Conservation (phyloP, 2,797 vertebrate genomes). For the Astyanax mexicanus region DNA sequence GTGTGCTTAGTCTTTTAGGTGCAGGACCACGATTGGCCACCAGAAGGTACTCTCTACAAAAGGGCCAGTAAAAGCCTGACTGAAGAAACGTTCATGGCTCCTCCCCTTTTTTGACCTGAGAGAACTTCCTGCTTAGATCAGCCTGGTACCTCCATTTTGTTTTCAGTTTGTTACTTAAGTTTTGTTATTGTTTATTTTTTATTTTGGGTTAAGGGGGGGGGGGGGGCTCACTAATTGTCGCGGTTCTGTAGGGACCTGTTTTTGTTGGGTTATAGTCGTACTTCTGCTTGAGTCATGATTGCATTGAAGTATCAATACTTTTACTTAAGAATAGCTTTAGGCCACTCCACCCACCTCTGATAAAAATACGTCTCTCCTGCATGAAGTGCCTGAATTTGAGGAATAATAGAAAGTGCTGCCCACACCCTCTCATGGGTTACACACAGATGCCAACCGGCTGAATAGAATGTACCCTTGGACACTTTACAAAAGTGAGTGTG, state of each 20-base stretch:
- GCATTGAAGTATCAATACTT: neutral
- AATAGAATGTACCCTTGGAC: slow-evolving; percentile 15
- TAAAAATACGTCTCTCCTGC: slow-evolving; percentile 8
- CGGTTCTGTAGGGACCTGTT: neutral
- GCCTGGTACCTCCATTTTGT: too few species aligned
- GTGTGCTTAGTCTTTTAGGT: too few species aligned
- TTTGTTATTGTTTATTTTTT: too few species aligned
- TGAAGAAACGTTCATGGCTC: too few species aligned
- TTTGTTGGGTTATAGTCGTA: neutral
- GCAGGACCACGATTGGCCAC: too few species aligned
- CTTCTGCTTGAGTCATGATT: neutral
- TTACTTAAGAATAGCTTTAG: neutral
- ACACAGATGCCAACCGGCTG: neutral
- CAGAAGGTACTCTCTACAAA: too few species aligned
- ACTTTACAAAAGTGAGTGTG: slow-evolving; percentile 32
- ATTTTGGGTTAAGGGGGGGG: too few species aligned
- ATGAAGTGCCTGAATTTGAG: slow-evolving; percentile 6
- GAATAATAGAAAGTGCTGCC: slow-evolving; percentile 7
- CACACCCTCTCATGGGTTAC: slow-evolving; percentile 21
- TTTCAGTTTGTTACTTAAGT: too few species aligned
- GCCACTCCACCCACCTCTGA: neutral
- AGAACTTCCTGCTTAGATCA: too few species aligned
- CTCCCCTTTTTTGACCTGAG: too few species aligned
- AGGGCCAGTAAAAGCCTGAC: too few species aligned
- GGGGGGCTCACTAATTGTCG: too few species aligned